These are phyloP conservation scores for Protaetia brevitarsis DNA, from an alignment of 1,140 invertebrate species.

Conservation along the genomic window DNA sequence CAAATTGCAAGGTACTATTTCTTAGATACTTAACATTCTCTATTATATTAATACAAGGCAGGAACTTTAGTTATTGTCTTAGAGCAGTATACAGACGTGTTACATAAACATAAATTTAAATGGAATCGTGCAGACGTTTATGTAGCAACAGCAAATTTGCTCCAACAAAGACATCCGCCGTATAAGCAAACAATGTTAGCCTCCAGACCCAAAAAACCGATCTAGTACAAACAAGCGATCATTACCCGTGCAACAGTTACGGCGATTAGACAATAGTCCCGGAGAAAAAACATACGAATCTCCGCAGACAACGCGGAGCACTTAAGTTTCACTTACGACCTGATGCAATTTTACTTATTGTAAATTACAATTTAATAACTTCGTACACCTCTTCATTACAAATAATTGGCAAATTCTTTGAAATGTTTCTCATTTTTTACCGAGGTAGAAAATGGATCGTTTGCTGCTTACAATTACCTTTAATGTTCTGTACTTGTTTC, in stretches of 20 bases:
- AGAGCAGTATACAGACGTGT: not conserved
- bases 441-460: not conserved
- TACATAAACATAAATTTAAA: slow-evolving; percentile 6
- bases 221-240: slow-evolving; percentile 7
- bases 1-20: no score
- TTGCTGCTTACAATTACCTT: not conserved
- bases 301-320: not conserved
- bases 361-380: not conserved
- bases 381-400: not conserved
- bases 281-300: not conserved
- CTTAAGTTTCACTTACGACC: not conserved
- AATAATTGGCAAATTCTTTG: not conserved
- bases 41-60: not conserved
- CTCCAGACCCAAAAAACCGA: not conserved
- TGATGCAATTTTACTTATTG: not conserved
- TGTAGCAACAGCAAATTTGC: not conserved
- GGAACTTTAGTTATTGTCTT: not conserved
- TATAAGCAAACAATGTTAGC: not conserved
- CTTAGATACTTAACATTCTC: no score
- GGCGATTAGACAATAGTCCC: not conserved
- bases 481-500: not conserved
- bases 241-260: not conserved
- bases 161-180: not conserved
- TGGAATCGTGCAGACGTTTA: slow-evolving; percentile 1
- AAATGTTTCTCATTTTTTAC: not conserved